These are phyloP conservation scores for Scarus forsteni DNA, from an alignment of 2,797 vertebrate species.

Conservation along the genomic window DNA sequence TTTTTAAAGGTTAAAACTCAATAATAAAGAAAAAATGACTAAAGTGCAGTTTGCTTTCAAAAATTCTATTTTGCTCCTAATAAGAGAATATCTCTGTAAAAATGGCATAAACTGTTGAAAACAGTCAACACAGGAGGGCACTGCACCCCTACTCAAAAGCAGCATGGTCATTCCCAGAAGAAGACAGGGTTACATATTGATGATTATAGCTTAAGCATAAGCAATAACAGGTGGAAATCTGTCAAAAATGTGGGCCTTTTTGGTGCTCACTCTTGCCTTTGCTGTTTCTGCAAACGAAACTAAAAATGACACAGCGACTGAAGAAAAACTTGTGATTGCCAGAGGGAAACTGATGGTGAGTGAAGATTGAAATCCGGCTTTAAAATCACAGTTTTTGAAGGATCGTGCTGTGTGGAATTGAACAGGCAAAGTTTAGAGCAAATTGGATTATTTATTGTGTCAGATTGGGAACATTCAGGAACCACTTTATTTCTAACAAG, in stretches of 20 bases:
- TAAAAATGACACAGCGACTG: constrained; percentile 31
- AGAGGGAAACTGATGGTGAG: constrained; percentile 83
- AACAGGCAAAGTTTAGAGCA: neutral
- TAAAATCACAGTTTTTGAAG: neutral
- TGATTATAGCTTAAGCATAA: constrained; percentile 7
- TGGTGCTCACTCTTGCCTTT: constrained; percentile 57
- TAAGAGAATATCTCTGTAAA: neutral
- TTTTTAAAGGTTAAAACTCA: constrained; percentile 18
- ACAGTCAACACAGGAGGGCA: neutral
- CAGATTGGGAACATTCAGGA: no score
- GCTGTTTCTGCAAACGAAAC: constrained; percentile 32
- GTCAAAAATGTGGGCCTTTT: constrained; percentile 57
- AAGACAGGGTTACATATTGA: constrained; percentile 6
- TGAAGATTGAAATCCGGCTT: constrained; percentile 6
- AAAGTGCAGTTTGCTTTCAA: neutral
- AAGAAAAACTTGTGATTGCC: constrained; percentile 70
- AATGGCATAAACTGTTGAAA: neutral
- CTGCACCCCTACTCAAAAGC: constrained; percentile 28
- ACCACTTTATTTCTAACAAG: no score
- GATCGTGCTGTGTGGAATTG: neutral
- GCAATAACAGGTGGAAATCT: neutral
- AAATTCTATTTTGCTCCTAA: no score
- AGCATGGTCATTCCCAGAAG: constrained; percentile 52
- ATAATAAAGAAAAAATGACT: neutral
- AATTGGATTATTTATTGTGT: neutral